A percentile compares a stretch with the other conserved stretches of the same genome.
phyloP scores from a whole-genome alignment of 2,113 vertebrate species.

The Peromyscus maniculatus region DNA sequence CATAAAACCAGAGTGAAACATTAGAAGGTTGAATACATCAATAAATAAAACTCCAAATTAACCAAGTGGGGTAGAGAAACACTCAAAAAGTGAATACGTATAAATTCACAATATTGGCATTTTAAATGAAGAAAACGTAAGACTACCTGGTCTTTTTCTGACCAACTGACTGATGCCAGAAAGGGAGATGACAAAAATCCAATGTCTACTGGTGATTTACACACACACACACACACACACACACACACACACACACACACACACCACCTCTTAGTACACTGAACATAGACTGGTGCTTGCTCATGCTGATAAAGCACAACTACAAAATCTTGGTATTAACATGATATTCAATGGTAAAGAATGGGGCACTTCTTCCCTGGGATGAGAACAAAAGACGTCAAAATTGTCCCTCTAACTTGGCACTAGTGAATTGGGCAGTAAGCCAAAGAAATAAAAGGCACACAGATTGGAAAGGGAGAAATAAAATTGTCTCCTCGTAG shows the following conservation, averaged over 20 bases:
- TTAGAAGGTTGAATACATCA: conserved; percentile 33
- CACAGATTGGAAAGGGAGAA: neutral
- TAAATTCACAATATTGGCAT: conserved; percentile 38
- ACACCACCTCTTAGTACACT: neutral
- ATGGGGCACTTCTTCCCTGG: neutral
- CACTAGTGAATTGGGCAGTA: conserved; percentile 38
- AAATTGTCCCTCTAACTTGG: neutral
- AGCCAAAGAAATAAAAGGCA: conserved; percentile 44
- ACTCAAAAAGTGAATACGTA: neutral
- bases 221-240: neutral
- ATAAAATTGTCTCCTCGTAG: neutral
- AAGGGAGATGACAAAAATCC: conserved; percentile 29
- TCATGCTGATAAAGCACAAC: neutral
- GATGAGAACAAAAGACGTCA: neutral
- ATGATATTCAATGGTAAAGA: neutral
- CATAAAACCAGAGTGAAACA: conserved; percentile 20
- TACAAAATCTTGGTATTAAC: neutral
- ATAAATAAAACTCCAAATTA: conserved; percentile 26
- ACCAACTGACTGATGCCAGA: neutral
- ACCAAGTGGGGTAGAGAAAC: conserved; percentile 26
- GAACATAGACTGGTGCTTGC: neutral
- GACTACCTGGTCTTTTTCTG: neutral
- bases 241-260: neutral
- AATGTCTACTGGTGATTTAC: neutral
- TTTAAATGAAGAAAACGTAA: conserved; percentile 35